Evolutionary conservation across 2,797 vertebrate species (phyloP).

Genomic region (Sebastes dallii): DNA sequence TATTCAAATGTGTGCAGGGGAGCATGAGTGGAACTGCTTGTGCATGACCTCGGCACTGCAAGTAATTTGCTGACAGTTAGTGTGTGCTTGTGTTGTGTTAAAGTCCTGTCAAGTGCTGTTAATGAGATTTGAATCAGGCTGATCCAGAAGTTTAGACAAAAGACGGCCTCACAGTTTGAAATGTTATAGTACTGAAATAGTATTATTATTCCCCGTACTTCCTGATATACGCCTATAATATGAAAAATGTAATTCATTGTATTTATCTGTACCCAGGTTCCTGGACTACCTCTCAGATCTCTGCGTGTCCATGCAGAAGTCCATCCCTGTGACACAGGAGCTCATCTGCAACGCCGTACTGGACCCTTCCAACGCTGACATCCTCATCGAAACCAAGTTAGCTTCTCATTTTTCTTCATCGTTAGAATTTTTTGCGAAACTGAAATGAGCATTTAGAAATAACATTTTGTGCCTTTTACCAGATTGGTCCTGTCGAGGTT

Average conservation of each 20-base stretch:
- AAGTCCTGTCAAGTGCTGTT: conserved; percentile 15
- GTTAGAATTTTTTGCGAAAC: rapidly evolving
- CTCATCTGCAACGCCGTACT: conserved; percentile 97
- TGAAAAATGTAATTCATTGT: background rate
- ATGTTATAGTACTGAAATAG: background rate
- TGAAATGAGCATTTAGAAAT: background rate
- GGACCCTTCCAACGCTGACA: conserved; percentile 93
- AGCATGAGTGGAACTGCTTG: conserved; percentile 33
- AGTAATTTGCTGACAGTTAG: conserved; percentile 32
- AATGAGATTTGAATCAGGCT: conserved; percentile 3
- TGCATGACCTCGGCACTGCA: conserved; percentile 27
- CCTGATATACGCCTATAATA: background rate
- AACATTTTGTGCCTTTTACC: background rate
- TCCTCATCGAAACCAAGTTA: conserved; percentile 98
- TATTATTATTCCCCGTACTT: background rate
- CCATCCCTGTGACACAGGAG: conserved; percentile 98
- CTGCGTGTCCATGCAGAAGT: conserved; percentile 98
- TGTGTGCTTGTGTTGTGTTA: conserved; percentile 6
- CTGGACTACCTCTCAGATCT: conserved; percentile 98
- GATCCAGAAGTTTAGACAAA: conserved; percentile 19
- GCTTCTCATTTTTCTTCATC: conserved; percentile 28
- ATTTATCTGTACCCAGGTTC: conserved; percentile 82
- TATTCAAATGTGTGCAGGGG: conserved; percentile 26
- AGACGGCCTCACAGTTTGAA: conserved; percentile 7
- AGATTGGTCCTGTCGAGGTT: conserved; percentile 97